phyloP scores from a whole-genome alignment of 2,888 invertebrate genomes.

The Gastracanthus pulcherrimus region DNA sequence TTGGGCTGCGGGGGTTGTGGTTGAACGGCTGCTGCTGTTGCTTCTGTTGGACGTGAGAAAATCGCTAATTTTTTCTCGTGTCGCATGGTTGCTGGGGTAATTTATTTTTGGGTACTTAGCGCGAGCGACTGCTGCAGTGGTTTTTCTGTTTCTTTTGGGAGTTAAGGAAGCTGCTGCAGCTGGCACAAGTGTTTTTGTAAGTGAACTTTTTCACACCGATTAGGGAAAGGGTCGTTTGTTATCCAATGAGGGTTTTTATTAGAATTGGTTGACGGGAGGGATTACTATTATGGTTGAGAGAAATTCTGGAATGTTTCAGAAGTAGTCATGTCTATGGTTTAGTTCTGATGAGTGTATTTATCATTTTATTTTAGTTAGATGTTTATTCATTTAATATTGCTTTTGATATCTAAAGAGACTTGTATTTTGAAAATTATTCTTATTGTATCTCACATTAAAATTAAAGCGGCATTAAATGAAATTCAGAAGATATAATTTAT shows the following conservation, averaged over 20 bases:
- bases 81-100: background rate
- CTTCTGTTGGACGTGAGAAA: too few species aligned
- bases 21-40: background rate
- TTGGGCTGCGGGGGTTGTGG: constrained; percentile 9
- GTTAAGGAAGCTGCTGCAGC: background rate
- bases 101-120: constrained; percentile 35
- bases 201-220: constrained; percentile 8
- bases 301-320: too few species aligned
- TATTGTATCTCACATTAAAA: too few species aligned
- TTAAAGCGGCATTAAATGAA: too few species aligned
- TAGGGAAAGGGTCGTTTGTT: constrained; percentile 17
- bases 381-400: background rate
- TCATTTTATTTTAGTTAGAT: too few species aligned
- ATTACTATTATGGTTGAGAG: background rate
- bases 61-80: constrained; percentile 41
- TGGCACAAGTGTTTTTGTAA: constrained; percentile 10
- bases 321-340: too few species aligned
- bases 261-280: background rate
- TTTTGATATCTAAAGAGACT: background rate
- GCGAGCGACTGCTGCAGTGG: background rate
- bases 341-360: too few species aligned
- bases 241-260: constrained; percentile 12
- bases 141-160: background rate
- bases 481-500: too few species aligned
- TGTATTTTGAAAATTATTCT: too few species aligned